Percentiles rank a stretch among this genome's conserved stretches.
These are phyloP conservation scores for Malurus cyaneus DNA, from an alignment of 2,113 vertebrate species.

Conservation along the genomic window DNA sequence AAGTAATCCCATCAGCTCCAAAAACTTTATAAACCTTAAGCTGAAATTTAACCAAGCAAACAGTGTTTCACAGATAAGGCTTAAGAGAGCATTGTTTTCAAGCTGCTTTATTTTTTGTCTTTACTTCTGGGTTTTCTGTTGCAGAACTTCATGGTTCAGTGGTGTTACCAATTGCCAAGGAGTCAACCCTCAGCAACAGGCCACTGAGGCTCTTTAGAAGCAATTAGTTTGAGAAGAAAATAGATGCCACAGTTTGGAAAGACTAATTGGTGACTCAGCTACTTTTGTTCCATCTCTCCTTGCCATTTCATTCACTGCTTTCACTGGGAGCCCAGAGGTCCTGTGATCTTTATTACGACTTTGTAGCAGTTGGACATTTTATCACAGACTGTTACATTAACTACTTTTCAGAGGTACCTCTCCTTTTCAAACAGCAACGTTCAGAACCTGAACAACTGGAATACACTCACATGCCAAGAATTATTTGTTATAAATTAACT, in stretches of 20 bases:
- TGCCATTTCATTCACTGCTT: neutral
- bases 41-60: neutral
- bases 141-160: neutral
- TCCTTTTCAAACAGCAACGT: neutral
- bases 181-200: neutral
- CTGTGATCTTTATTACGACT: neutral
- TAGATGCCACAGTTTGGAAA: neutral
- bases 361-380: neutral
- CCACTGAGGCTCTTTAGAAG: neutral
- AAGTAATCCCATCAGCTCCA: neutral
- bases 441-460: neutral
- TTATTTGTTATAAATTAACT: neutral
- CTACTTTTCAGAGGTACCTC: neutral
- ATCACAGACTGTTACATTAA: accelerated
- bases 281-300: neutral
- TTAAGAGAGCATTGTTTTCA: neutral
- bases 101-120: neutral
- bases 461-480: accelerated
- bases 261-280: neutral
- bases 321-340: neutral
- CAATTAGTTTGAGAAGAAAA: neutral
- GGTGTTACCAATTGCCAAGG: neutral
- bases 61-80: neutral
- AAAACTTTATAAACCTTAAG: neutral
- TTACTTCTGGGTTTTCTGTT: neutral